These are phyloP conservation scores for Scarus forsteni DNA, from an alignment of 2,797 vertebrate species.

Conservation along the genomic window DNA sequence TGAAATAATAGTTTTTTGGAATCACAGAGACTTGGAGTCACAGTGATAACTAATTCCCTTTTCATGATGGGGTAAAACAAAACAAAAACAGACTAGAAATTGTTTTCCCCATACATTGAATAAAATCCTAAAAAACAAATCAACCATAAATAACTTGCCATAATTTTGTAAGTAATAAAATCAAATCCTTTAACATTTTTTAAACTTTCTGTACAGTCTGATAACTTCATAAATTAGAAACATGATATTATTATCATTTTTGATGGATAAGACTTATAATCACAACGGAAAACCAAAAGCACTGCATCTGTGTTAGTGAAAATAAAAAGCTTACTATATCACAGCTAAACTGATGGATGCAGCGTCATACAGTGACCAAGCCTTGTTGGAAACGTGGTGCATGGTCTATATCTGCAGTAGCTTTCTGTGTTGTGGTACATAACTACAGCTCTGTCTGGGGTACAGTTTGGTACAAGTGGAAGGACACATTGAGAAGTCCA, in stretches of 20 bases:
- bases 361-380: neutral
- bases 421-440: constrained; percentile 37
- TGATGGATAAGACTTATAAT: neutral
- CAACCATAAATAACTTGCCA: too few relatives aligned
- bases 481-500: constrained; percentile 50
- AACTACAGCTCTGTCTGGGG: constrained; percentile 25
- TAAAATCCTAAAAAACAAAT: too few relatives aligned
- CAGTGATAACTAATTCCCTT: too few relatives aligned
- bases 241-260: neutral
- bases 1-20: too few relatives aligned
- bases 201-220: neutral
- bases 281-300: neutral
- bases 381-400: constrained; percentile 18
- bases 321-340: too few relatives aligned
- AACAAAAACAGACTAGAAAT: too few relatives aligned
- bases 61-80: too few relatives aligned
- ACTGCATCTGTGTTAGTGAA: too few relatives aligned
- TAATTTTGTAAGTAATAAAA: too few relatives aligned
- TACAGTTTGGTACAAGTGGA: constrained; percentile 45
- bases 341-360: neutral
- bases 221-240: neutral
- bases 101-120: too few relatives aligned
- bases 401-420: constrained; percentile 17
- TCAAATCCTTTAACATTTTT: neutral
- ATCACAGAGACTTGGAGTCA: too few relatives aligned